Evolutionary conservation across 2,113 vertebrate genomes (phyloP), one percentile per base, ranked within the genome.

Genomic region (Galemys pyrenaicus): DNA sequence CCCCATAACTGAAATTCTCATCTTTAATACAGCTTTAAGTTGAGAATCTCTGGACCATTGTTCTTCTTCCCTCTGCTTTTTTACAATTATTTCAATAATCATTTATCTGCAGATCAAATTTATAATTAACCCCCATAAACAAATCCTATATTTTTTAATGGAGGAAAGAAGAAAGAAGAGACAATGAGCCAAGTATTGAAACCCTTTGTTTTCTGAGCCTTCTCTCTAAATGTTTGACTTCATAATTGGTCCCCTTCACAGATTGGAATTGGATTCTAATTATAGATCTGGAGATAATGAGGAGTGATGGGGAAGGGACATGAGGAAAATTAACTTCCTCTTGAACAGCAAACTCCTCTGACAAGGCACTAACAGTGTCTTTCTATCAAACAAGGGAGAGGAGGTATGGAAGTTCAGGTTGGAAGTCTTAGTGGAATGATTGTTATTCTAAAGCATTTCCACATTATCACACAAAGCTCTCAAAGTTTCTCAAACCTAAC

Each of bases 231-330:
- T 56, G 68, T 89, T 13, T 87, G 73, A 87, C 41, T 78, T 81
- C 12, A 9, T 94, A 75, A 78, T 30, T 95, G 78, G 67, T 85
- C 84, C 70, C 70, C 60, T 80, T 16, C 35, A 87, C 79, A 39
- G 19, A 39, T 16, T 54, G 56, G 92, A 94, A 95, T 60, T 92
- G 81, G 92, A 91, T 96, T 95, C 81, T 94, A 96, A 95, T 93
- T 68, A 85, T 84, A 95, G 41, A 49, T 35, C 75, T 64, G 49
- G 56, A 70, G 77, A 92, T 94, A 94, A 96, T 85, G 67, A 95
- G 77, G 35, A 91, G 22, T 92, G 96, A 92, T 79, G 56, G 56
- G 41, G 35, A 90, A 88, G 56, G 44, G 78, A 81, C 82, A 78
- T 5, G 28, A 56, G 37, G 62, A 92, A 96, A 95, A 95, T 94